Percentiles rank a stretch among this genome's conserved stretches.
Conservation (phyloP, 1,140 invertebrate genomes). For the Drosophila seguyi region DNA sequence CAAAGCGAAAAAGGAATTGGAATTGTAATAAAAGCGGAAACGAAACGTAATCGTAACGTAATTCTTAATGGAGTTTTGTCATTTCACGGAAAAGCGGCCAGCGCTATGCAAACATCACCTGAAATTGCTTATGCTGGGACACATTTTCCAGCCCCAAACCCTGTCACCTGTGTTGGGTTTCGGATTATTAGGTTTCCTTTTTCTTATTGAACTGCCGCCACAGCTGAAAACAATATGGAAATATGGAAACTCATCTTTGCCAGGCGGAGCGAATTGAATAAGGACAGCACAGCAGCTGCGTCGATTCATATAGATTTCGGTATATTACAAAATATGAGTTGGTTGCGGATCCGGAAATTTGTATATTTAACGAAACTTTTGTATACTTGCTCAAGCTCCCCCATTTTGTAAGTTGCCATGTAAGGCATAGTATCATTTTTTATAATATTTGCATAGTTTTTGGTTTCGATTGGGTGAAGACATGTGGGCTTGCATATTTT, state of each 20-base stretch:
- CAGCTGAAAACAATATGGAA: slow-evolving; percentile 56
- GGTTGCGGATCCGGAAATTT: slow-evolving; percentile 38
- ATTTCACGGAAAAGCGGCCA: slow-evolving; percentile 48
- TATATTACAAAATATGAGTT: slow-evolving; percentile 66
- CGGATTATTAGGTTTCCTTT: slow-evolving; percentile 48
- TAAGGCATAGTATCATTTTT: slow-evolving; percentile 34
- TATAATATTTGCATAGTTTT: slow-evolving; percentile 63
- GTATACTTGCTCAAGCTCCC: slow-evolving; percentile 1
- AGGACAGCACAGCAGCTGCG: slow-evolving; percentile 52
- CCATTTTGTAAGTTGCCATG: not conserved
- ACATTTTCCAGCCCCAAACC: not conserved
- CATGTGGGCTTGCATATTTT: not conserved
- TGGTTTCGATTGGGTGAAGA: not conserved
- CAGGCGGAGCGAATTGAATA: slow-evolving; percentile 58
- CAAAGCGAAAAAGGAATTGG: slow-evolving; percentile 42
- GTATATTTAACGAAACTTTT: slow-evolving; percentile 49
- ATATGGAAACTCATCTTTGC: slow-evolving; percentile 48
- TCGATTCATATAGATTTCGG: slow-evolving; percentile 40
- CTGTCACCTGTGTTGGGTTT: slow-evolving; percentile 45
- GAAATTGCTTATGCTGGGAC: slow-evolving; percentile 15
- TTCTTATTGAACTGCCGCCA: slow-evolving; percentile 65
- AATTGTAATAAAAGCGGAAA: slow-evolving; percentile 49
- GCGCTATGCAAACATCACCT: slow-evolving; percentile 43
- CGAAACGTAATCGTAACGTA: slow-evolving; percentile 51
- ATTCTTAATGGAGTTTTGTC: slow-evolving; percentile 78